These are phyloP conservation scores for Oxycera nigricornis DNA, from an alignment of 2,888 invertebrate genomes.

Conservation along the genomic window DNA sequence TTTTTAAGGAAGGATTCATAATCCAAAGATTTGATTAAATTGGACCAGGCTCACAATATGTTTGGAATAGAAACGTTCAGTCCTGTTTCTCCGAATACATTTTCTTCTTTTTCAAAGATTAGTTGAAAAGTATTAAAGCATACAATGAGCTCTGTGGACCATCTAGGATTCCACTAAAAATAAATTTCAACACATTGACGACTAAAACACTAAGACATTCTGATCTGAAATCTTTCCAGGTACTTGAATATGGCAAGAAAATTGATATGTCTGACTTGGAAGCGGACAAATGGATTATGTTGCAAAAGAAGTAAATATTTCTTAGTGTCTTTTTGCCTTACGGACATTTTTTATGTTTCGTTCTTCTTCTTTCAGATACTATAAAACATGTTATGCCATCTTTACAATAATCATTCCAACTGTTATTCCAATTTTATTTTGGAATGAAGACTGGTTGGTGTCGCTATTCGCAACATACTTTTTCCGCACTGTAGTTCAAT, in stretches of 20 bases:
- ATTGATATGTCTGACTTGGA: conserved; percentile 85
- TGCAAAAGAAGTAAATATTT: conserved; percentile 75
- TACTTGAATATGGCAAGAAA: conserved; percentile 78
- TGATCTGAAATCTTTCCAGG: conserved; percentile 43
- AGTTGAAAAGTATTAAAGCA: too few species aligned
- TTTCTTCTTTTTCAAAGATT: too few species aligned
- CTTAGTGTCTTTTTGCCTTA: background rate
- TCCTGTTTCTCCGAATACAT: too few species aligned
- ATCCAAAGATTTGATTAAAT: too few species aligned
- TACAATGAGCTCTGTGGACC: too few species aligned
- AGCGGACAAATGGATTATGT: conserved; percentile 79
- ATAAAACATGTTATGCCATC: conserved; percentile 64
- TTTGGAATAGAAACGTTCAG: too few species aligned
- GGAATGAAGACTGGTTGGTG: conserved; percentile 68
- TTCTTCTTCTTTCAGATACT: conserved; percentile 63
- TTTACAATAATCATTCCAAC: conserved; percentile 67
- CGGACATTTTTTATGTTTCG: background rate
- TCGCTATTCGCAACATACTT: conserved; percentile 68
- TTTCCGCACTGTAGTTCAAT: conserved; percentile 66
- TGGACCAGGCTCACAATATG: too few species aligned
- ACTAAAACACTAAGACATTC: background rate
- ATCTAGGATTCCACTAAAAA: too few species aligned
- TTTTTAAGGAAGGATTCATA: too few species aligned
- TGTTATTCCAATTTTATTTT: conserved; percentile 67
- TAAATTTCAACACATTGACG: too few species aligned